Conservation (phyloP, 1,140 invertebrate species). For the Anastrepha obliqua region DNA sequence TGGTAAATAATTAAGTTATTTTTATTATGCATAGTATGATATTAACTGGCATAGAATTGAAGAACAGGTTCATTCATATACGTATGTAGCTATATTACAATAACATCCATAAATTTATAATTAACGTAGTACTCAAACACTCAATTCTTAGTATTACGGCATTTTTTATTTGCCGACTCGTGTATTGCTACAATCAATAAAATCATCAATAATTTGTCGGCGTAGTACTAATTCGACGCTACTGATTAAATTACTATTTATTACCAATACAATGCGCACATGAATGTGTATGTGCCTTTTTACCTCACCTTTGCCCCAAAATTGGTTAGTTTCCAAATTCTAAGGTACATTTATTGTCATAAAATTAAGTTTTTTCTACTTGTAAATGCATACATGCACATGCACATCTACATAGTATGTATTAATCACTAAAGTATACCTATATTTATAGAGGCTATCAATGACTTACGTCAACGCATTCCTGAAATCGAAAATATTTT, state of each 20-base stretch:
- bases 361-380: too few species aligned
- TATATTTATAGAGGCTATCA: constrained; percentile 74
- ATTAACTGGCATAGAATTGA: too few species aligned
- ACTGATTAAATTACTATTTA: constrained; percentile 7
- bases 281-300: background rate
- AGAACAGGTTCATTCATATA: too few species aligned
- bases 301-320: background rate
- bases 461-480: constrained; percentile 76
- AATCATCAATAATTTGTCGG: background rate
- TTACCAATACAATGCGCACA: background rate
- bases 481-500: constrained; percentile 81
- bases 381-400: background rate
- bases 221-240: background rate
- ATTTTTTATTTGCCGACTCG: background rate
- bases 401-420: background rate
- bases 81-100: background rate
- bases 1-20: background rate
- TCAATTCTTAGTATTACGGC: background rate
- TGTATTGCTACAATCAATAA: background rate
- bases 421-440: constrained; percentile 36
- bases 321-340: too few species aligned
- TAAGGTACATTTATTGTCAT: background rate
- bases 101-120: constrained; percentile 11
- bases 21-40: too few species aligned
- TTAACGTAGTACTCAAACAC: background rate